Base-by-base conservation (phyloP, 2,888 invertebrate species). In the Nomada flava region DNA sequence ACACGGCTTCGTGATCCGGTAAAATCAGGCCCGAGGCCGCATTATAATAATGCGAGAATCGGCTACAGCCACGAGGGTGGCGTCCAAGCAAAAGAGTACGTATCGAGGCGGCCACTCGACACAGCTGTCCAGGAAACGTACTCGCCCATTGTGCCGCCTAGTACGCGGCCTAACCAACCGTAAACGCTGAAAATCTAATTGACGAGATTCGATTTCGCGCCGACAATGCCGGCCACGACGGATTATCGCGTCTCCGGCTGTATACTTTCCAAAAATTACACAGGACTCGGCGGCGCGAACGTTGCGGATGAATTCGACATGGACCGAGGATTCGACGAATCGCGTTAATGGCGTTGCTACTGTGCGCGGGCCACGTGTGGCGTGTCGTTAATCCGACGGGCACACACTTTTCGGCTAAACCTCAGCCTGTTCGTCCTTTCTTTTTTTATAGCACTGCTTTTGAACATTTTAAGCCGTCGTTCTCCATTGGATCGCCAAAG, bases 161-260 rank as follows among this genome's bases (percentile, higher is more conserved):
- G 84, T 82, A 72, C 84, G 73, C 80, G 82, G 68, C 65, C 80
- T 90, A 93, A 93, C 93, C 93, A 93, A 93, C 90, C 93, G 93
- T 94, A 92, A 93, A 93, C 91, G 90, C 89, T 86, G 90, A 89
- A 85, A 89, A 90, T 91, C 92, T 93, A 93, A 93, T 94, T 92
- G 93, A 93, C 92, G 82, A 93, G 92, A 93, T 93, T 93, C 91
- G 91, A 93, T 93, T 93, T 92, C 86, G 82, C 86, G 72, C 71
- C 63, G 84, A 88, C 88, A 88, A 88, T 88, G 65, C 75, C 42
- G 44, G 18, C 63, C 72, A 71, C 76, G 79, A 57, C 62, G 83
- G 88, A 88, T 89, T 85, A 87, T 87, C 82, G 68, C 70, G 63
- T 67, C 59, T 74, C 36, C 63, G 50, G 53, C 67, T 72, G 78